phyloP scores from a whole-genome alignment of 1,140 invertebrate genomes.

The Neomicropteryx cornuta region DNA sequence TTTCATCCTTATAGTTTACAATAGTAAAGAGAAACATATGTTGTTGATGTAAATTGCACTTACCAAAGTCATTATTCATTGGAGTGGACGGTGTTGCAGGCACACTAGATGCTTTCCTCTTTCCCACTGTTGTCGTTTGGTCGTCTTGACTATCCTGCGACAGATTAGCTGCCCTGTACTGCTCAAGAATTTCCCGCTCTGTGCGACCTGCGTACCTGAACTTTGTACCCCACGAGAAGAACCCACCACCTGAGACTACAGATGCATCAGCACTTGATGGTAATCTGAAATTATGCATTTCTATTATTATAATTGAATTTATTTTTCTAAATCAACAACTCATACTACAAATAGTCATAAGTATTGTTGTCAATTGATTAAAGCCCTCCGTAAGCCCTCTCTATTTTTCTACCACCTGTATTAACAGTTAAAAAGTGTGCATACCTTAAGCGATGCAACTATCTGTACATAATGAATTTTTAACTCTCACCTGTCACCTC shows the following conservation, averaged over 20 bases:
- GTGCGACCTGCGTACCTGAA: constrained; percentile 85
- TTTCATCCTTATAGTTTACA: no score
- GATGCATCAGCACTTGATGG: constrained; percentile 76
- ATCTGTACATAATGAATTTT: no score
- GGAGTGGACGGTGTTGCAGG: constrained; percentile 77
- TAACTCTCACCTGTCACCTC: no score
- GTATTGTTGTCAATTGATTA: no score
- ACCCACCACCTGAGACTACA: constrained; percentile 82
- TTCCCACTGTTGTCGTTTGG: constrained; percentile 41
- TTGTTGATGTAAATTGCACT: constrained; percentile 6
- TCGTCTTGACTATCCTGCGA: constrained; percentile 20
- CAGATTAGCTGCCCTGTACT: constrained; percentile 31
- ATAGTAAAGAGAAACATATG: no score
- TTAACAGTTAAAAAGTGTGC: no score
- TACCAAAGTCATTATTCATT: constrained; percentile 48
- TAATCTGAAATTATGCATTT: constrained; percentile 46
- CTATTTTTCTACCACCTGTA: no score
- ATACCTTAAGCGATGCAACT: no score
- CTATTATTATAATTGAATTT: no score
- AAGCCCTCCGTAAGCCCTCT: no score
- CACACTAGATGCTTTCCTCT: constrained; percentile 69
- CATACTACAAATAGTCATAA: no score
- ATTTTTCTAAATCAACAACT: no score
- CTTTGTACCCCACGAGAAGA: constrained; percentile 90
- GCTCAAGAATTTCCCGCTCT: constrained; percentile 69